A percentile compares a stretch with the other conserved stretches of the same genome.
Conservation (phyloP, 1,140 invertebrate genomes). For the Drosophila lacteicornis region DNA sequence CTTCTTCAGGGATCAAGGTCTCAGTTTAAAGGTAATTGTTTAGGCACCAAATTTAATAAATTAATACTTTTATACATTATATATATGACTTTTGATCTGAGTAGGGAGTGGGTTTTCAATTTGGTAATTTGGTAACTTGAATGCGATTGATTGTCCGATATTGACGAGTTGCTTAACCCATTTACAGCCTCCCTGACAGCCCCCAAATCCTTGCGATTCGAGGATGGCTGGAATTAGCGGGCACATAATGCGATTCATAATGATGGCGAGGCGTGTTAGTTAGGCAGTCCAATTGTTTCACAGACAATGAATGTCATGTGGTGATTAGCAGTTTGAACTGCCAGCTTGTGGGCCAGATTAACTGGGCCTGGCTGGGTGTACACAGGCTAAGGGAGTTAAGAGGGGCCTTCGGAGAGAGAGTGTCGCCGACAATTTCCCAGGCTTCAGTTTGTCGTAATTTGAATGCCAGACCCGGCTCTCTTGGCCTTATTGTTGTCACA, state of each 20-base stretch:
- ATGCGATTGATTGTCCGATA: not conserved
- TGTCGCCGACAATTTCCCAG: constrained; percentile 67
- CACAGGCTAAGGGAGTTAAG: not conserved
- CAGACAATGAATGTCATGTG: constrained; percentile 83
- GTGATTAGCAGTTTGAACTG: constrained; percentile 80
- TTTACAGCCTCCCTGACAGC: not conserved
- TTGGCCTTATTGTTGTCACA: constrained; percentile 67
- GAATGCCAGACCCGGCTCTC: constrained; percentile 55
- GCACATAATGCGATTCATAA: constrained; percentile 74
- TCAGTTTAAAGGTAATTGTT: too few species aligned
- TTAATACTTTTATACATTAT: too few species aligned
- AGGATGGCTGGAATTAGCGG: not conserved
- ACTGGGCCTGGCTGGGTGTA: not conserved
- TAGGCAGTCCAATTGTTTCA: constrained; percentile 76
- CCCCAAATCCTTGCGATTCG: not conserved
- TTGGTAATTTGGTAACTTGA: not conserved
- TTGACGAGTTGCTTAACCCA: constrained; percentile 14
- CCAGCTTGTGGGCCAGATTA: constrained; percentile 33
- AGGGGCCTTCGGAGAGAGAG: constrained; percentile 5
- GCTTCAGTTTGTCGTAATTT: constrained; percentile 66
- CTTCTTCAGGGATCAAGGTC: too few species aligned
- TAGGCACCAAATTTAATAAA: too few species aligned
- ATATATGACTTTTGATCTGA: too few species aligned
- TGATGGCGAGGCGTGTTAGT: constrained; percentile 65
- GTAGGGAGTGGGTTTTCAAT: not conserved